These are phyloP conservation scores for Cosmia trapezina DNA, from an alignment of 2,888 invertebrate genomes.

Conservation along the genomic window DNA sequence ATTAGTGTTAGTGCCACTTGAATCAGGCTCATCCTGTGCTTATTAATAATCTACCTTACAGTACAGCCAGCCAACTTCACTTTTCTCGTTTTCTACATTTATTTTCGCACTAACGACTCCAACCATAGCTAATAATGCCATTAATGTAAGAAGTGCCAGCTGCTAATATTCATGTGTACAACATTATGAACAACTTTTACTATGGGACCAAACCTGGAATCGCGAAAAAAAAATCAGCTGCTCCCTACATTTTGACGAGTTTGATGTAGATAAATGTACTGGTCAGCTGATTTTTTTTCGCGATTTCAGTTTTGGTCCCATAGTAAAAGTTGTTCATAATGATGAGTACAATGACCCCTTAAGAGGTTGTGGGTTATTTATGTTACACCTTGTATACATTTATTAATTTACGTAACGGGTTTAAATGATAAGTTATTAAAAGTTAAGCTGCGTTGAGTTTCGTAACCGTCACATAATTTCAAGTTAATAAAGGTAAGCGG, in stretches of 20 bases:
- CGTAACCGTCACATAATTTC: conserved; percentile 38
- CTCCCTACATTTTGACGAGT: too few relatives aligned
- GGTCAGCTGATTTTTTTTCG: too few relatives aligned
- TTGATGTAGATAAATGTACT: too few relatives aligned
- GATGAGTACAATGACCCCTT: too few relatives aligned
- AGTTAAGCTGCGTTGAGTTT: conserved; percentile 32
- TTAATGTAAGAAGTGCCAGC: conserved; percentile 12
- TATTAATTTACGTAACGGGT: conserved; percentile 25
- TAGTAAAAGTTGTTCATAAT: too few relatives aligned
- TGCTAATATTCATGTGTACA: conserved; percentile 10
- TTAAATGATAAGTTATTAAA: conserved; percentile 33
- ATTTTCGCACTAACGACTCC: conserved; percentile 6
- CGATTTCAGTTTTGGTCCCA: too few relatives aligned
- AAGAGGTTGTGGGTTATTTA: too few relatives aligned
- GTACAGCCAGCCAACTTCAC: conserved; percentile 19
- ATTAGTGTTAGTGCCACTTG: conserved; percentile 33
- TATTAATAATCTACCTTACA: conserved; percentile 13
- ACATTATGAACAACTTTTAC: too few relatives aligned
- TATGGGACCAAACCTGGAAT: too few relatives aligned
- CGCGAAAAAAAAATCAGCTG: too few relatives aligned
- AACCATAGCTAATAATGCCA: conserved; percentile 22
- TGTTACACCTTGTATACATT: conserved; percentile 2
- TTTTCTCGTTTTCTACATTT: background rate
- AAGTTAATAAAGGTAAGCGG: conserved; percentile 16
- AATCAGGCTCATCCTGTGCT: background rate